Evolutionary conservation across 2,888 invertebrate genomes (phyloP).

Genomic region (Actias luna): DNA sequence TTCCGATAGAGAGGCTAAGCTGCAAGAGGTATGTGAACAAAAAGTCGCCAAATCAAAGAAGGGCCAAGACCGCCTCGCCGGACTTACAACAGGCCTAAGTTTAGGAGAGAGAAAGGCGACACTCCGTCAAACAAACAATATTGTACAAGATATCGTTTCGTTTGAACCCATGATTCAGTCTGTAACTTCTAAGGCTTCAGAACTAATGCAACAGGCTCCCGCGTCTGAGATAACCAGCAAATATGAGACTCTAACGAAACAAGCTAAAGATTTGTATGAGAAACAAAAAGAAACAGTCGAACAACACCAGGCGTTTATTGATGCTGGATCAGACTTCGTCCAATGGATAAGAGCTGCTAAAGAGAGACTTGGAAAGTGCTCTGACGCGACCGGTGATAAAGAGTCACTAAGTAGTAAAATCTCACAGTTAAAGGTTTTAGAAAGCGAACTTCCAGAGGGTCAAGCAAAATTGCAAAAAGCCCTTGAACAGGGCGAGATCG

Average conservation of each 20-base stretch:
- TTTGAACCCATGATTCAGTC: slow-evolving; percentile 99
- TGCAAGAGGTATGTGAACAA: slow-evolving; percentile 94
- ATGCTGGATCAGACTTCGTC: slow-evolving; percentile 94
- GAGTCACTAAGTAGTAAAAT: slow-evolving; percentile 93
- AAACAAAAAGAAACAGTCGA: slow-evolving; percentile 95
- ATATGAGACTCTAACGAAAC: slow-evolving; percentile 94
- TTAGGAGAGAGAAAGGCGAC: slow-evolving; percentile 94
- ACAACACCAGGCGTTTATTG: slow-evolving; percentile 94
- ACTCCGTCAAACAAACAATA: slow-evolving; percentile 94
- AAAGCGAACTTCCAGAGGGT: slow-evolving; percentile 91
- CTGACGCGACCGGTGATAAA: slow-evolving; percentile 95
- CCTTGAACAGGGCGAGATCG: slow-evolving; percentile 91
- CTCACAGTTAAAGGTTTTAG: slow-evolving; percentile 91
- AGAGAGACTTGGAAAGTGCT: slow-evolving; percentile 94
- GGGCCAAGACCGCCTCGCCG: slow-evolving; percentile 84
- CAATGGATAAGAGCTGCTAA: slow-evolving; percentile 96
- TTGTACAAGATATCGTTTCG: slow-evolving; percentile 97
- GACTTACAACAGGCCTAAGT: slow-evolving; percentile 88
- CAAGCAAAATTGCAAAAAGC: slow-evolving; percentile 91
- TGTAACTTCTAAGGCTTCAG: slow-evolving; percentile 95
- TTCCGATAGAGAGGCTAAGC: slow-evolving; percentile 94
- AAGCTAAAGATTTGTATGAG: slow-evolving; percentile 93
- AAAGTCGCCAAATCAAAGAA: slow-evolving; percentile 90
- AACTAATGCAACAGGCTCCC: slow-evolving; percentile 94
- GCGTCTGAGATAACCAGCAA: slow-evolving; percentile 95